Conservation (phyloP, 2,888 invertebrate species). For the Apodemia zela region DNA sequence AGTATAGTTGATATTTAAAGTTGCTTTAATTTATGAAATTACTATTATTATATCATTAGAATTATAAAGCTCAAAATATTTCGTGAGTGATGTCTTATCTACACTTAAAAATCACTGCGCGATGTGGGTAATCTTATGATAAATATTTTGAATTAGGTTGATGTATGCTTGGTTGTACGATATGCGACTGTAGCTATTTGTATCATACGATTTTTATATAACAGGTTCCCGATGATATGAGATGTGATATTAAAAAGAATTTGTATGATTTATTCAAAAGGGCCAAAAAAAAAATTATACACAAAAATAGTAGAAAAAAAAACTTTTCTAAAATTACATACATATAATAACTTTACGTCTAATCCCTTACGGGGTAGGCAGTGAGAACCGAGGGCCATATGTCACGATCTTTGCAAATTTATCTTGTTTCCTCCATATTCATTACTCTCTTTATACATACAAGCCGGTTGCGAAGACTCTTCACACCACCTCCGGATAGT, state of each 20-base stretch:
- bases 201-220: not conserved
- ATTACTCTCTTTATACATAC: too few species aligned
- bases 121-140: constrained; percentile 11
- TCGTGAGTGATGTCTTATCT: constrained; percentile 2
- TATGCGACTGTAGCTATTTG: constrained; percentile 13
- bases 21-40: too few species aligned
- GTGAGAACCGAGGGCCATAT: too few species aligned
- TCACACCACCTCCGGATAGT: too few species aligned
- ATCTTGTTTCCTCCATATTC: too few species aligned
- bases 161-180: constrained; percentile 13
- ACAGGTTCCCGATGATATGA: not conserved
- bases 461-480: too few species aligned
- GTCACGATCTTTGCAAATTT: too few species aligned
- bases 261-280: not conserved
- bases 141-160: constrained; percentile 13
- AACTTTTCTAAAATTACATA: too few species aligned
- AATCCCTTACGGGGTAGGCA: too few species aligned
- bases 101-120: not conserved
- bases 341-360: too few species aligned
- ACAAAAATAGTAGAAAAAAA: too few species aligned
- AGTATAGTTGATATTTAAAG: too few species aligned
- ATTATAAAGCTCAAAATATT: not conserved
- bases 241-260: not conserved
- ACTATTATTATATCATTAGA: not conserved
- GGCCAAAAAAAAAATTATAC: not conserved